Conservation (phyloP, 2,113 vertebrate species). For the Diadophis punctatus region DNA sequence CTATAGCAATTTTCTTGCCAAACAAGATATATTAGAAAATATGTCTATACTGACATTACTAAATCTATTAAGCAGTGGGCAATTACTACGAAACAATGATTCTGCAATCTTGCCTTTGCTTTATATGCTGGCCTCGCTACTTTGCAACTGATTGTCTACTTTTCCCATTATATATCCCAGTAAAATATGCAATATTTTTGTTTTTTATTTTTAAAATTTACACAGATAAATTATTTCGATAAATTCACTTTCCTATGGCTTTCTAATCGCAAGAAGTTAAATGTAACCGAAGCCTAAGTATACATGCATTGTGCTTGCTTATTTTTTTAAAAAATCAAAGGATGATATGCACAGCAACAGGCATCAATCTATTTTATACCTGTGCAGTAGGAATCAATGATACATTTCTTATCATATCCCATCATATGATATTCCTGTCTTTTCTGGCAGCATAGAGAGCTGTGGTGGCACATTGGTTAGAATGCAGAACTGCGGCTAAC, state of each 20-base stretch:
- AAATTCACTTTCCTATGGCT: background rate
- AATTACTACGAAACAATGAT: too few species aligned
- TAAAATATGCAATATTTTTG: background rate
- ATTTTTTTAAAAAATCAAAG: background rate
- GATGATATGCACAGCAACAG: background rate
- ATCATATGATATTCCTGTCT: background rate
- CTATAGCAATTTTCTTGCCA: background rate
- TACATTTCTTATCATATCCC: background rate
- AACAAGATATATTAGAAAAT: background rate
- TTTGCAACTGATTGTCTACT: background rate
- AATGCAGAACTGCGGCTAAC: background rate
- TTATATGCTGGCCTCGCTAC: background rate
- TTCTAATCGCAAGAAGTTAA: background rate
- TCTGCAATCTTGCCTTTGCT: background rate
- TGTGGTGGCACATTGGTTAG: background rate
- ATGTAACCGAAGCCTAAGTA: background rate
- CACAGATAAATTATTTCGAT: background rate
- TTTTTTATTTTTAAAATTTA: background rate
- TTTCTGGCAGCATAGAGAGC: background rate
- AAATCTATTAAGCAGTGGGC: background rate
- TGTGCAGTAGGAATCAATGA: background rate
- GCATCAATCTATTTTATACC: background rate
- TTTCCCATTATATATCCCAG: background rate
- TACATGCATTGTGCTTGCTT: background rate
- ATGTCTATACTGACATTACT: background rate